Percentiles rank a stretch among this genome's conserved stretches.
Evolutionary conservation across 2,888 invertebrate genomes (phyloP).

Genomic region (Nemotelus nigrinus): DNA sequence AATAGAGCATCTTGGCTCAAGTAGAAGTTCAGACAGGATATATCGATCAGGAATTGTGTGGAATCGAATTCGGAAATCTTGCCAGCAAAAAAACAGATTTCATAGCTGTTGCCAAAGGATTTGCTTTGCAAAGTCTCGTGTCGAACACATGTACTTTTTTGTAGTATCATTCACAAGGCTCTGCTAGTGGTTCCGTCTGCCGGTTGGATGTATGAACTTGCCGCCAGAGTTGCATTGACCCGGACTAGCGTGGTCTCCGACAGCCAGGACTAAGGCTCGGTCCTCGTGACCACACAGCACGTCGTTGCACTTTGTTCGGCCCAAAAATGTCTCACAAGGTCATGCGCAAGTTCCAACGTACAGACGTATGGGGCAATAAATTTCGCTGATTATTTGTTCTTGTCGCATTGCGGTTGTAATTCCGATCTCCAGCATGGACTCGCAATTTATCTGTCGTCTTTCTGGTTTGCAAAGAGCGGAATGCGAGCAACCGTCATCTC

Average conservation of each 20-base stretch:
- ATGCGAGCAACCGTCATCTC: not conserved
- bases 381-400: constrained; percentile 46
- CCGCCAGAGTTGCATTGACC: not conserved
- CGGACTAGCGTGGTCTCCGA: not conserved
- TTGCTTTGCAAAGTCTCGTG: constrained; percentile 6
- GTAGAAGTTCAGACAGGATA: constrained; percentile 3
- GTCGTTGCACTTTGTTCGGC: constrained; percentile 18
- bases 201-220: not conserved
- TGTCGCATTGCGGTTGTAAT: constrained; percentile 47
- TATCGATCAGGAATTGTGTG: constrained; percentile 1
- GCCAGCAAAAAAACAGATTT: constrained; percentile 12
- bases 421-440: constrained; percentile 39
- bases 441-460: constrained; percentile 40
- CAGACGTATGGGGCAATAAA: constrained; percentile 40
- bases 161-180: not conserved
- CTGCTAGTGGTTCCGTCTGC: not conserved
- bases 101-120: constrained; percentile 17
- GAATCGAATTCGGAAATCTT: not conserved
- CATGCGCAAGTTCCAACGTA: constrained; percentile 41
- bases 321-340: constrained; percentile 40
- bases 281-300: not conserved
- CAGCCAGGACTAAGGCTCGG: not conserved
- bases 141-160: constrained; percentile 25
- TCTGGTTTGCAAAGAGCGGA: constrained; percentile 31
- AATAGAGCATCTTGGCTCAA: not conserved